Conservation (phyloP, 2,113 vertebrate genomes). For the Tapirus terrestris region DNA sequence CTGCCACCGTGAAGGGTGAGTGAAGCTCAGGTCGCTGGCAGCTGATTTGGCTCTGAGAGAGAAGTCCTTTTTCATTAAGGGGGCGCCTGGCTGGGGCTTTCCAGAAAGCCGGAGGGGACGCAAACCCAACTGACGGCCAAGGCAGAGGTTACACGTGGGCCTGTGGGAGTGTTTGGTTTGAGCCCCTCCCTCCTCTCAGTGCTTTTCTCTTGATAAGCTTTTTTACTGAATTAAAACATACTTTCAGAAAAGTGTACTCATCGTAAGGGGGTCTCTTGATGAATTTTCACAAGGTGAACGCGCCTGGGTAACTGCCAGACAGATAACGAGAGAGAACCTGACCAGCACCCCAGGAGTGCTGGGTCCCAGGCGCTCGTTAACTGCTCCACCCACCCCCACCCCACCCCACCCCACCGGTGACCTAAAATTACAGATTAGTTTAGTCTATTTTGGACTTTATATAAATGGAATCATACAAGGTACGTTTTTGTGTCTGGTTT, state of each 20-base stretch:
- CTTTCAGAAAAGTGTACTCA: background rate
- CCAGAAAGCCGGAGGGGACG: background rate
- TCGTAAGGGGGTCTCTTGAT: background rate
- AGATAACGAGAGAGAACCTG: background rate
- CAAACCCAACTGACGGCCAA: no score
- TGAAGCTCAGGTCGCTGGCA: background rate
- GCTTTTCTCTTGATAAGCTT: background rate
- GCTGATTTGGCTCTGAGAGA: background rate
- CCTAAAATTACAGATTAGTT: background rate
- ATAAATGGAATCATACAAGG: background rate
- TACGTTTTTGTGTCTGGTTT: background rate
- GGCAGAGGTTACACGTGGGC: background rate
- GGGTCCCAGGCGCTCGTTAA: rapidly evolving
- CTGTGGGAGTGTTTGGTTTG: background rate
- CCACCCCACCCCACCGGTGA: background rate
- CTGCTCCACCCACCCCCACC: background rate
- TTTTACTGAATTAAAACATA: background rate
- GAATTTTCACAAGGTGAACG: background rate
- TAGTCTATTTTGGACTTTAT: background rate
- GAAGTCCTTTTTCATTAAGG: background rate
- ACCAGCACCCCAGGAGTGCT: background rate
- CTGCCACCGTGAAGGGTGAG: background rate
- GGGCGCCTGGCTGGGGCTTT: background rate
- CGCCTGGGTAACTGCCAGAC: background rate
- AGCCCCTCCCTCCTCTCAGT: no score